Evolutionary conservation across 2,888 invertebrate species (phyloP), one percentile per base, ranked within the genome.

Genomic region (Papilio gigon): DNA sequence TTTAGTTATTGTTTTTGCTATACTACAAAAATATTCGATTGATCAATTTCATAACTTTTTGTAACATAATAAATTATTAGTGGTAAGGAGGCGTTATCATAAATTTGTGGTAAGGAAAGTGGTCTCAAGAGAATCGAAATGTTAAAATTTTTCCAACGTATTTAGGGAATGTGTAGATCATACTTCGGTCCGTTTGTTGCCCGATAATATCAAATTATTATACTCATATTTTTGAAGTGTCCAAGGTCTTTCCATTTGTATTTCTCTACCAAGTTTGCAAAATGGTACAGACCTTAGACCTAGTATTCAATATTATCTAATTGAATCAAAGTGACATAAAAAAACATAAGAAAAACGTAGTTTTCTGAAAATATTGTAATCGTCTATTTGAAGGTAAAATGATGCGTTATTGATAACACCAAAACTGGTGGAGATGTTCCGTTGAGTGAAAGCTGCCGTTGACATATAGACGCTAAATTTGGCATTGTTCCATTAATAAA

Each of bases 371-470:
- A 59, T n/a, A 68, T 56, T 56, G 4, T 69, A 53, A 60, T 22
- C 53, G 53, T 30, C 47, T 53, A 64, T 80, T 84, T 83, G 80
- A 79, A 77, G 77, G 77, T 83, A 85, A 83, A 86, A 86, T 85
- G 84, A 87, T 81, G 82, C 80, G 84, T 85, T 86, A 87, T 88
- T 87, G 86, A 85, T 87, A 86, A 84, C 85, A 85, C 66, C 47
- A 47, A 67, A 86, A 84, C 80, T 79, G 79, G 77, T 78, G 79
- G 82, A 83, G 85, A 79, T 80, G 77, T 75, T 78, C 74, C 74
- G 78, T 76, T 76, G 80, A 81, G 82, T 85, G 84, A 86, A 85
- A 85, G 84, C 82, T 77, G 71, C 74, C 71, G 65, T 20, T 58
- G 81, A 81, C 56, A 71, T 78, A 83, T 33, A 79, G 70, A 56